Evolutionary conservation across 1,140 invertebrate species (phyloP).

Genomic region (Danaus plexippus): DNA sequence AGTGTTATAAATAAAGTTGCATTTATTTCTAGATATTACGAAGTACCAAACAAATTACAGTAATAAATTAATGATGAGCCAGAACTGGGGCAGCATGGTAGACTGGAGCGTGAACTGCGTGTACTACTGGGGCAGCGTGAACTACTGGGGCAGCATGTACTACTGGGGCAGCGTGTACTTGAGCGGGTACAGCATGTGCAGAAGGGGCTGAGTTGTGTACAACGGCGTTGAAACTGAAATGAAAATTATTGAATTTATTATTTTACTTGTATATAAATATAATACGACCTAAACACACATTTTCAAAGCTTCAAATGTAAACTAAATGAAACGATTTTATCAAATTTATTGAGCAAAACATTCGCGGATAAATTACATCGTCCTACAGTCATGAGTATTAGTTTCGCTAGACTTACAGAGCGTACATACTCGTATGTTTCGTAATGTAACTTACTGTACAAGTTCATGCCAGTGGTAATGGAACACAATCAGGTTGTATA

Average conservation of each 20-base stretch:
- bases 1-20: no score
- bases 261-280: not conserved
- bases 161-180: conserved; percentile 31
- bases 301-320: not conserved
- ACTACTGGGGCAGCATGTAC: conserved; percentile 29
- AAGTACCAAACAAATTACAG: no score
- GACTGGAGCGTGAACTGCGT: conserved; percentile 23
- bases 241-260: conserved; percentile 12
- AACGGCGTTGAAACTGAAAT: conserved; percentile 57
- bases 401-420: conserved; percentile 41
- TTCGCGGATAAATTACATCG: conserved; percentile 34
- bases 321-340: conserved; percentile 38
- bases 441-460: conserved; percentile 22
- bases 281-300: conserved; percentile 5
- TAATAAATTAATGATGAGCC: conserved; percentile 16
- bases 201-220: conserved; percentile 53
- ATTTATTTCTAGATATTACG: no score
- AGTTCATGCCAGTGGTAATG: conserved; percentile 34
- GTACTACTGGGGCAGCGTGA: conserved; percentile 24
- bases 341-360: conserved; percentile 52
- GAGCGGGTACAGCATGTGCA: conserved; percentile 42
- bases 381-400: conserved; percentile 35
- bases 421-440: conserved; percentile 21
- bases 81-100: conserved; percentile 19
- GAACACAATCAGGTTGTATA: conserved; percentile 27